Evolutionary conservation across 2,797 vertebrate genomes (phyloP).

Genomic region (Galaxias olidus): DNA sequence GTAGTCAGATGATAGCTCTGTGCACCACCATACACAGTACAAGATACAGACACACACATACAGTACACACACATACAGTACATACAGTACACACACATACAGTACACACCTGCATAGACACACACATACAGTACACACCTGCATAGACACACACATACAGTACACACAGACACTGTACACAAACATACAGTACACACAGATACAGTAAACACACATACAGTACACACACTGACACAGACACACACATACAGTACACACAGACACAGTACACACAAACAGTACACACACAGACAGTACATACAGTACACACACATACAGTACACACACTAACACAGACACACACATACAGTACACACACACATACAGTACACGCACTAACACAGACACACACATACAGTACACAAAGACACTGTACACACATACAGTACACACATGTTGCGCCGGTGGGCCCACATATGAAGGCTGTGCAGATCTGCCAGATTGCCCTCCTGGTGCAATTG

Average conservation of each 20-base stretch:
- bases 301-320: not conserved
- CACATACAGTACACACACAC: not conserved
- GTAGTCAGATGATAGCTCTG: slow-evolving; percentile 10
- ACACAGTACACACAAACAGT: not conserved
- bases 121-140: not conserved
- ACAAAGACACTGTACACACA: not conserved
- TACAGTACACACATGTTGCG: not conserved
- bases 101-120: not conserved
- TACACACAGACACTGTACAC: not conserved
- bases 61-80: slow-evolving; percentile 2
- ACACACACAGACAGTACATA: not conserved
- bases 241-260: not conserved
- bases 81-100: not conserved
- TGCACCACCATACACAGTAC: not conserved
- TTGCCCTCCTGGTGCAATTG: no score
- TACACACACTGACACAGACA: no score
- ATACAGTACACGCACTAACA: not conserved
- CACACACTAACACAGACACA: no score
- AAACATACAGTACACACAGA: not conserved
- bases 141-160: not conserved
- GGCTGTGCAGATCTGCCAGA: no score
- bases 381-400: not conserved
- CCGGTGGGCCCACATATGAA: no score
- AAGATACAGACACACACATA: not conserved
- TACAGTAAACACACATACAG: not conserved